Evolutionary conservation across 2,113 vertebrate genomes (phyloP), one percentile per base, ranked within the genome.

Genomic region (Leucosticte australis): DNA sequence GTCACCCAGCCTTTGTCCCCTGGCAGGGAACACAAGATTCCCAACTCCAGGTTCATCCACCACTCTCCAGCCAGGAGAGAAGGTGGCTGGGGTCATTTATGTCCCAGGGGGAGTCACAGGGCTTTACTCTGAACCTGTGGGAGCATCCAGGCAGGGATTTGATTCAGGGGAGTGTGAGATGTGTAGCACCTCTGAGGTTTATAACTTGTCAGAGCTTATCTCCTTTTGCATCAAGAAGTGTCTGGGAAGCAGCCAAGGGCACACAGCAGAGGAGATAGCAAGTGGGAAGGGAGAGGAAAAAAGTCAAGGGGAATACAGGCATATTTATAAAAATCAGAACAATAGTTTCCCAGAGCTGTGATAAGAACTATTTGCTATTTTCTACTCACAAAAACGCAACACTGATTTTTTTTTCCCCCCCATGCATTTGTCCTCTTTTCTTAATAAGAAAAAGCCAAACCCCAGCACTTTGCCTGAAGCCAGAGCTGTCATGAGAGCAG

Each of bases 271-370:
- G 69, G 55, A 95, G 94, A 94, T 49, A 93, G 94, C 87, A 79
- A 93, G 60, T 62, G 44, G 73, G 73, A 55, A 95, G 85, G 89
- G 92, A 93, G 73, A 96, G 86, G 83, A 50, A 91, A 93, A 87
- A 76, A 93, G 96, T 96, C 96, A 96, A 97, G 96, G 96, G 96
- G 95, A 97, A 95, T 80, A 63, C 70, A 67, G 18, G 55, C 46
- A 4, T 94, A 95, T 96, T 97, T 96, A 95, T 94, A 97, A 96
- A 97, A 89, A 83, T 71, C 68, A 89, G 91, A 97, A 97, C 96
- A 96, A 97, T 97, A 62, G 93, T 35, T 93, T 83, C 50, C 81
- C 76, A 78, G 89, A 83, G 60, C 42, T 50, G 31, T 64, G 96
- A 97, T 96, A 97, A 96, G 95, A 86, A 63, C 73, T 78, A 57